Evolutionary conservation across 2,888 invertebrate genomes (phyloP), one percentile per base, ranked within the genome.

Genomic region (Arctia plantaginis): DNA sequence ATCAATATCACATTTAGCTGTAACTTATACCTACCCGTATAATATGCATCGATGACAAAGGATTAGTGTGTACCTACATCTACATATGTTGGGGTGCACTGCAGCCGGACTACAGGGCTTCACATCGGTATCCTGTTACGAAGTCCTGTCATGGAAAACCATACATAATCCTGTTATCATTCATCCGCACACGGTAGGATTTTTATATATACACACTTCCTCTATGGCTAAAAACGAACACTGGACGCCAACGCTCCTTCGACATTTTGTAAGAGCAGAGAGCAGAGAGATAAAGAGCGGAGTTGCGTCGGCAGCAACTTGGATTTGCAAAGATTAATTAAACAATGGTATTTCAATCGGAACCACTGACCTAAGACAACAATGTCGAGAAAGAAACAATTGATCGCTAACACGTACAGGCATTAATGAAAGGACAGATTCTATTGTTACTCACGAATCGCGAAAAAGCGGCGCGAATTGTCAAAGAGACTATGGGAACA

Each of bases 381-480:
- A 65, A 27, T 18, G 33, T 30, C 2, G 41, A 23, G 23, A 69
- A 67, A 69, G n/a, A 27, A 39, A 69, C 30, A 66, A 68, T 51
- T 68, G 39, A 51, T 66, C 59, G 55, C 72, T 66, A 66, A 73
- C 59, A 69, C 35, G 18, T 39, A 47, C 62, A 77, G 75, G 78
- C 68, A 55, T 66, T 77, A 81, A 77, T 78, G 74, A 81, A 84
- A 90, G 91, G 90, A 90, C 90, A 41, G 91, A 92, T 93, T 93
- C 93, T 92, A 93, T 94, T 94, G 93, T 94, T 89, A 84, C 86
- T 87, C 82, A 79, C 72, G 85, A 83, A 90, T 90, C 82, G 86
- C 85, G 83, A 83, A 85, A 82, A 80, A 87, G 89, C 90, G 91
- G 80, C 77, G 82, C 91, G 87, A 93, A 93, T 92, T 88, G 87